Percentiles rank a stretch among this genome's conserved stretches.
These are phyloP conservation scores for Alcedo quadribrachys DNA, from an alignment of 2,797 vertebrate genomes.

Conservation along the genomic window DNA sequence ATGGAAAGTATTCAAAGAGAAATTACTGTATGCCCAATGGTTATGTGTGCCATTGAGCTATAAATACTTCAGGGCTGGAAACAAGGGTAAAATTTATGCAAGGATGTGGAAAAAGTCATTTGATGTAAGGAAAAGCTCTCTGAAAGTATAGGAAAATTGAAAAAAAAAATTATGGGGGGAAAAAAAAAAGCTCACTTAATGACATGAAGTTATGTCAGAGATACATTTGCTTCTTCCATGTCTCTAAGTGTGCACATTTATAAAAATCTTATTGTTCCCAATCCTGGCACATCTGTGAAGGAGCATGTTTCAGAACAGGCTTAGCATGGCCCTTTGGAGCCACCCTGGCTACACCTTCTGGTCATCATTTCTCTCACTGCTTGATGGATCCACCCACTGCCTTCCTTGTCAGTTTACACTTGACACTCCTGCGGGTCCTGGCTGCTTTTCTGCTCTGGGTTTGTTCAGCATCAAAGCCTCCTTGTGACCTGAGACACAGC, in stretches of 20 bases:
- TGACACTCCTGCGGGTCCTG: rapidly evolving
- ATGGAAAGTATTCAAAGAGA: slow-evolving; percentile 58
- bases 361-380: rapidly evolving
- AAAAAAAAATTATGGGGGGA: not conserved
- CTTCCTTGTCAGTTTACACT: rapidly evolving
- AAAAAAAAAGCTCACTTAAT: not conserved
- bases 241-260: not conserved
- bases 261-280: not conserved
- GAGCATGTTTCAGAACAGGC: not conserved
- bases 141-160: not conserved
- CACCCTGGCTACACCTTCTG: not conserved
- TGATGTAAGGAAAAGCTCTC: not conserved
- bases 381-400: rapidly evolving
- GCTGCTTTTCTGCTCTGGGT: not conserved
- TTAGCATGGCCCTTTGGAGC: not conserved
- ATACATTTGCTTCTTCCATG: not conserved
- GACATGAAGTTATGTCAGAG: not conserved
- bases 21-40: slow-evolving; percentile 51
- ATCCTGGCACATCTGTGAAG: not conserved
- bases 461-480: not conserved
- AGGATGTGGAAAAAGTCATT: slow-evolving; percentile 17
- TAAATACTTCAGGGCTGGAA: slow-evolving; percentile 43
- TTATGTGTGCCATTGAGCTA: slow-evolving; percentile 46
- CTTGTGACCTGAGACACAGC: not conserved
- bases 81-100: slow-evolving; percentile 33